Base-by-base conservation (phyloP, 2,888 invertebrate genomes). In the Mesorhabditis sp. region DNA sequence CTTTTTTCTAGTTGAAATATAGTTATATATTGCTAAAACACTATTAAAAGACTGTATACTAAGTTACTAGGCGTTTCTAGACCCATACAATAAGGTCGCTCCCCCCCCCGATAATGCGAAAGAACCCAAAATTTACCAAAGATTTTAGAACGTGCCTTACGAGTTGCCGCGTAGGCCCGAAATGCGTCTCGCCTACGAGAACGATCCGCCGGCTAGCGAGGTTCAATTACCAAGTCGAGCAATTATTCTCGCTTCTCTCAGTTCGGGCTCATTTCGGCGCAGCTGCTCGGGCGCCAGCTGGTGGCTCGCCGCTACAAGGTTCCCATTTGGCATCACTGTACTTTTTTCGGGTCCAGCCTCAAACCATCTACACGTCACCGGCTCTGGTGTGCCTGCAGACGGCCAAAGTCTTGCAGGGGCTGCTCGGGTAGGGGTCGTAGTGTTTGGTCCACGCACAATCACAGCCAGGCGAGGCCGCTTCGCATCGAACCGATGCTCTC, bases 311-410 rank as follows among this genome's bases (percentile, higher is more conserved):
- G 70, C 50, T 66, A 61, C 4, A 10, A 62, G 63, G 63, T 62
- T n/a, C 7, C 7, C 41, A 7, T 7, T 62, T 7, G 41, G 10
- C 41, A n/a, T n/a, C 63, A 15, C 6, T 13, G 15, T 15, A 7
- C n/a, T 6, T 62, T 28, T 7, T 15, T 28, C 41, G 7, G n/a
- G 13, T 62, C 6, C 44, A 66, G 42, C 74, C 74, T 4, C 42
- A 65, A 3, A 69, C 70, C 15, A 75, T 78, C 62, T 74, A 74
- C 64, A 70, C 70, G 50, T 67, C 76, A 45, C 76, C 78, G 4
- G 72, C 71, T 58, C 69, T 76, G 63, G 76, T 74, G 6, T 73
- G 72, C n/a, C 70, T 78, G n/a, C 75, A 78, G 62, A 78, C 78
- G 5, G 75, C 78, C 62, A 67, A 66, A 44, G 64, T 67, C 10